phyloP scores from a whole-genome alignment of 2,113 vertebrate species.

The Muscicapa adusta region DNA sequence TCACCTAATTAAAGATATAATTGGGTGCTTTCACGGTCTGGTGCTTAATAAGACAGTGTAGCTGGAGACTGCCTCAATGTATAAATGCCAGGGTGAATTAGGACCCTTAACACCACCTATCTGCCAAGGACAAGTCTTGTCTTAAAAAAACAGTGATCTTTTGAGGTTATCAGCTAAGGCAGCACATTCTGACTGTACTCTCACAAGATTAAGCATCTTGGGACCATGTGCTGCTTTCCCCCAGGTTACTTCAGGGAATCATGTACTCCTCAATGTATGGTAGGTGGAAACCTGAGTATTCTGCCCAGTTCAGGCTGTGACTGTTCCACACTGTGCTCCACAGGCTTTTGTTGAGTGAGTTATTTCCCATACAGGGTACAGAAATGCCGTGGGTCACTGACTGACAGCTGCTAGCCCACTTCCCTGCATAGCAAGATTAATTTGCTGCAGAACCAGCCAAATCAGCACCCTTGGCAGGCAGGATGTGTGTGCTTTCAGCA shows the following conservation, averaged over 20 bases:
- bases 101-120: not conserved
- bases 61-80: not conserved
- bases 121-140: not conserved
- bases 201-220: not conserved
- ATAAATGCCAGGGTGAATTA: not conserved
- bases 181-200: fast-evolving
- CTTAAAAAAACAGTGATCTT: not conserved
- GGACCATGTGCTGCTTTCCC: not conserved
- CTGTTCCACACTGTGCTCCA: not conserved
- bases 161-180: not conserved
- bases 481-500: not conserved
- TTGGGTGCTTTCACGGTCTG: not conserved
- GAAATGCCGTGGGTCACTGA: not conserved
- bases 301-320: not conserved
- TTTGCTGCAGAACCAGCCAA: not conserved
- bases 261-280: fast-evolving
- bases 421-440: not conserved
- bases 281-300: not conserved
- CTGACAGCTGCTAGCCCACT: not conserved
- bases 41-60: not conserved
- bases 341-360: not conserved
- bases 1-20: not conserved
- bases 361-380: not conserved
- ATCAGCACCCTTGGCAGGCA: not conserved
- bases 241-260: not conserved